Conservation (phyloP, 1,140 invertebrate genomes). For the Pomacea maculata region DNA sequence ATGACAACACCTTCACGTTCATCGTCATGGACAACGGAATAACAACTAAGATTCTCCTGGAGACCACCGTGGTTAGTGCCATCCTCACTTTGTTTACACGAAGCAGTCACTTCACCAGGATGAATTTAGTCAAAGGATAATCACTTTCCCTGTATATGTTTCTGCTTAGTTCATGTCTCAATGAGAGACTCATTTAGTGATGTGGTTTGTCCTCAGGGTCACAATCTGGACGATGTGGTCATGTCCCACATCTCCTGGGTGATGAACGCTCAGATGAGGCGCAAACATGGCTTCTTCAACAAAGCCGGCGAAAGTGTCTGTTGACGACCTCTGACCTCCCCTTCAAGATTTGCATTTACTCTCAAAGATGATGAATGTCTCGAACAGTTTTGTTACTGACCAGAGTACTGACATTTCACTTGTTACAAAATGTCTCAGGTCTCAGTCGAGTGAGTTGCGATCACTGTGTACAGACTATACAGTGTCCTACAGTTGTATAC, state of each 20-base stretch:
- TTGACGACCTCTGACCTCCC: slow-evolving; percentile 23
- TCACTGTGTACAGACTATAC: too few relatives aligned
- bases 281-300: slow-evolving; percentile 45
- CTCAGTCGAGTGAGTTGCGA: too few relatives aligned
- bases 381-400: too few relatives aligned
- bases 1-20: slow-evolving; percentile 54
- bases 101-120: neutral
- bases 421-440: too few relatives aligned
- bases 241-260: slow-evolving; percentile 58
- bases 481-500: too few relatives aligned
- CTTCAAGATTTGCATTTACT: neutral
- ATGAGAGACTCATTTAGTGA: neutral
- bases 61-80: slow-evolving; percentile 50
- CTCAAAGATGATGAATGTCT: too few relatives aligned
- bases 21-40: slow-evolving; percentile 40
- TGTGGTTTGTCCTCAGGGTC: slow-evolving; percentile 42
- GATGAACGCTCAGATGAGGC: slow-evolving; percentile 56
- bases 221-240: slow-evolving; percentile 58
- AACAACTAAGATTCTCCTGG: slow-evolving; percentile 45
- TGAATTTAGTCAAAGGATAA: too few relatives aligned
- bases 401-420: too few relatives aligned
- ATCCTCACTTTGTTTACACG: too few relatives aligned
- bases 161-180: neutral
- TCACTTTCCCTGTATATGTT: neutral
- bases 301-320: slow-evolving; percentile 52